Evolutionary conservation across 2,113 vertebrate genomes (phyloP), one percentile per base, ranked within the genome.

Genomic region (Protobothrops flavoviridis): DNA sequence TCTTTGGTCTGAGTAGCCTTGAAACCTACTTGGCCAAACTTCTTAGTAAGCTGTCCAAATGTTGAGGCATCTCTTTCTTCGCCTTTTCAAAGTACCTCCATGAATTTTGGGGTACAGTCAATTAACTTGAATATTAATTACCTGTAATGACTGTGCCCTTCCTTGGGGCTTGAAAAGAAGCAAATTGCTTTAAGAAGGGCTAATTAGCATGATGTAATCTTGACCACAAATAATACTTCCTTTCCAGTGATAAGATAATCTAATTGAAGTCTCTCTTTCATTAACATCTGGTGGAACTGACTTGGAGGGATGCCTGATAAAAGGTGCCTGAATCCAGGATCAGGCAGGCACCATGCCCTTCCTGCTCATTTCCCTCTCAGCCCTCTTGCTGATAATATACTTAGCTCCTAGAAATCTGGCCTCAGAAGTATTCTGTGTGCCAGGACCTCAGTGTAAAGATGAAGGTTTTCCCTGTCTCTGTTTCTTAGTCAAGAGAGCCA

Each of bases 181-280:
- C 95, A 97, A 96, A 98, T 97, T 97, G 97, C 96, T 97, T 97
- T 96, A 96, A 97, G 97, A 96, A 96, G 95, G 97, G 96, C 97
- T 97, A 98, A 98, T 98, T 98, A 97, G 97, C 97, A 97, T 98
- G 97, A 98, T 98, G 97, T 97, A 97, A 98, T 98, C 96, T 97
- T 96, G 96, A 97, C 96, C 95, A 97, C 96, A 97, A 97, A 97
- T 96, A 97, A 97, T 97, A 97, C 97, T 97, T 97, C 95, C 97
- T 98, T 97, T 96, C 97, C 92, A 93, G 96, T 97, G 96, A 97
- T 96, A 97, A 96, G 97, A 97, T 98, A 97, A 98, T 98, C 97
- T 97, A 97, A 98, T 97, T 97, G 96, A 97, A 97, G 96, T 95
- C 97, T 97, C 97, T 97, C 97, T 96, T 98, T 97, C 97, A 97